Percentiles rank a stretch among this genome's conserved stretches.
phyloP scores from a whole-genome alignment of 1,140 invertebrate genomes.

The Helicoverpa armigera region DNA sequence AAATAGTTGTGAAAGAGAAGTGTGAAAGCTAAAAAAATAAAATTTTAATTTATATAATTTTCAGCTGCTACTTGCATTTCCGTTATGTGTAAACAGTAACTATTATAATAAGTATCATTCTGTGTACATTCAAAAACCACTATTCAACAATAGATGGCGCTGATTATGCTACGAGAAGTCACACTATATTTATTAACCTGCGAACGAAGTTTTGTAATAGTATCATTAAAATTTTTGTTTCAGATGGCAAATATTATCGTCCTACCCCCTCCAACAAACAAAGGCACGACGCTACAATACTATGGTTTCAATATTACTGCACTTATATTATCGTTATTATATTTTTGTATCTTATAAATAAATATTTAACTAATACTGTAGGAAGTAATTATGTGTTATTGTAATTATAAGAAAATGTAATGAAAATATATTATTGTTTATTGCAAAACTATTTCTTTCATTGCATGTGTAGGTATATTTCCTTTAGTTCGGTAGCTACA shows the following conservation, averaged over 20 bases:
- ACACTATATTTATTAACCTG: no score
- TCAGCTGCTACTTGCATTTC: no score
- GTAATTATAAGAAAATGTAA: neutral
- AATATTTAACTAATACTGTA: neutral
- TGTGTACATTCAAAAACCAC: neutral
- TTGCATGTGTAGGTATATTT: no score
- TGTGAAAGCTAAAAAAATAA: no score
- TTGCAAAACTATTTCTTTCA: no score
- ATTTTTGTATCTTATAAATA: neutral
- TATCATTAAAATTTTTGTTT: slow-evolving; percentile 56
- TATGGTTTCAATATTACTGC: slow-evolving; percentile 18
- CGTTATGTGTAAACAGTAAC: no score
- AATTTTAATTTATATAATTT: no score
- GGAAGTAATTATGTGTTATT: neutral
- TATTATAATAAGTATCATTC: neutral
- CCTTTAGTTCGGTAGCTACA: no score
- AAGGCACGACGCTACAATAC: neutral
- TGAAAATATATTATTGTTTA: no score
- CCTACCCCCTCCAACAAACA: slow-evolving; percentile 59
- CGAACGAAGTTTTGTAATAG: neutral
- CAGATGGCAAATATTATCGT: slow-evolving; percentile 73
- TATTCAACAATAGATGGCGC: slow-evolving; percentile 16
- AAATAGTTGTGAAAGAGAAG: no score
- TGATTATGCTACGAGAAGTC: neutral
- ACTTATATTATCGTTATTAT: slow-evolving; percentile 23